A percentile compares a stretch with the other conserved stretches of the same genome.
Conservation (phyloP, 2,888 invertebrate species). For the Apamea monoglypha region DNA sequence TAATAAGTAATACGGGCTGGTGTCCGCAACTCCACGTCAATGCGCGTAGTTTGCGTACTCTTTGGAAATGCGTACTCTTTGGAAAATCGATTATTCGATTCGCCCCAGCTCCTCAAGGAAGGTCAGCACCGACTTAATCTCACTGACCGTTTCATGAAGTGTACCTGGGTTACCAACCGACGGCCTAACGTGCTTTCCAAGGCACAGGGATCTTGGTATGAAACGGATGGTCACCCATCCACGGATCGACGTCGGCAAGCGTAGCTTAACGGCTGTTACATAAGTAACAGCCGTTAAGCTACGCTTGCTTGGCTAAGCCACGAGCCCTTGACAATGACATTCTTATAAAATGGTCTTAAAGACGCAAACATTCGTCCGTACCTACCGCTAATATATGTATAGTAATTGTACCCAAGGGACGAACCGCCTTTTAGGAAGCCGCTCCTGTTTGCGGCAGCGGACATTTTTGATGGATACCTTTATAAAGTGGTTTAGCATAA, state of each 20-base stretch:
- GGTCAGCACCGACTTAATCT: no score
- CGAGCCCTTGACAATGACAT: constrained; percentile 68
- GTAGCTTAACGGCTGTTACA: neutral
- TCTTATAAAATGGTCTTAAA: constrained; percentile 80
- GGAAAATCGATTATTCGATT: no score
- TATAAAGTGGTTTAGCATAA: no score
- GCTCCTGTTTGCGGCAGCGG: constrained; percentile 3
- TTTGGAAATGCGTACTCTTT: no score
- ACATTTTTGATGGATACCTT: constrained; percentile 22
- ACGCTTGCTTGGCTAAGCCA: no score
- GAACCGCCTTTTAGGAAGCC: neutral
- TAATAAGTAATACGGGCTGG: no score
- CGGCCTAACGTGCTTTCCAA: neutral
- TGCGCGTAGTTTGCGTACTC: no score
- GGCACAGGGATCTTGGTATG: neutral
- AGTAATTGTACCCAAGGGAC: constrained; percentile 70
- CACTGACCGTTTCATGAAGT: no score
- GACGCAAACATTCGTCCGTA: constrained; percentile 70
- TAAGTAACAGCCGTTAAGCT: no score
- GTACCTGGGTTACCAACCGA: no score
- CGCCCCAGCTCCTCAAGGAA: no score
- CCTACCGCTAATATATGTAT: constrained; percentile 74
- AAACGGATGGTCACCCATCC: neutral
- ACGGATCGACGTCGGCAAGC: neutral
- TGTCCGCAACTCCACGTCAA: no score